Base-by-base conservation (phyloP, 2,113 vertebrate species). In the Pelusios castaneus region DNA sequence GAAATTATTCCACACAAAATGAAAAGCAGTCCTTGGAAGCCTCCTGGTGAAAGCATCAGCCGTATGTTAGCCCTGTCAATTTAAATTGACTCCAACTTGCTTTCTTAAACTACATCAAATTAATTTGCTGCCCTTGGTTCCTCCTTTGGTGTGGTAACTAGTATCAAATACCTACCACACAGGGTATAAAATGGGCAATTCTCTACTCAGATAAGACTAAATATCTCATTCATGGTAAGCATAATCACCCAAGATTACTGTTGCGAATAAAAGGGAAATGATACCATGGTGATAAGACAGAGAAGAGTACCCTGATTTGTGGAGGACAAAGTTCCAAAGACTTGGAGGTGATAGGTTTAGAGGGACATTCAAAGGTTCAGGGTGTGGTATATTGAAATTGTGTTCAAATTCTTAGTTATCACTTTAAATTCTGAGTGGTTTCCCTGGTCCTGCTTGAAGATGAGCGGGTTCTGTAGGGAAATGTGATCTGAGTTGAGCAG, bases 1-100 rank as follows among this genome's bases (percentile, higher is more conserved):
- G 82, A 88, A 83, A 93, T 96, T 96, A 95, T 93, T 95, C 85
- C 78, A 79, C 89, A 82, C 3, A 73, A 78, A 89, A 94, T 80
- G 96, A 91, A 89, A 51, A 85, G 58, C 84, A 91, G 80, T 70
- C 55, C 90, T 95, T 80, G 31, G 0, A 94, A 96, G 78, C 47
- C 78, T 81, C 70, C 89, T 93, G 87, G 8, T 58, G 94, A 89
- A 92, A 92, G 38, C 80, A 91, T 90, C 70, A 93, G 78, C 78
- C 17, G 94, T 91, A 84, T 77, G 60, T 88, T 88, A 92, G 63
- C 38, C n/a, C 58, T 87, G 16, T 43, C n/a, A n/a, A 49, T 25
- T 60, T 77, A 63, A 84, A 89, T 91, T 2, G 4, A 76, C 90
- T 94, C 78, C 80, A 56, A 41, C 82, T 60, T 89, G 51, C 41